These are phyloP conservation scores for Alcedo quadribrachys DNA, from an alignment of 2,797 vertebrate species.

Conservation along the genomic window DNA sequence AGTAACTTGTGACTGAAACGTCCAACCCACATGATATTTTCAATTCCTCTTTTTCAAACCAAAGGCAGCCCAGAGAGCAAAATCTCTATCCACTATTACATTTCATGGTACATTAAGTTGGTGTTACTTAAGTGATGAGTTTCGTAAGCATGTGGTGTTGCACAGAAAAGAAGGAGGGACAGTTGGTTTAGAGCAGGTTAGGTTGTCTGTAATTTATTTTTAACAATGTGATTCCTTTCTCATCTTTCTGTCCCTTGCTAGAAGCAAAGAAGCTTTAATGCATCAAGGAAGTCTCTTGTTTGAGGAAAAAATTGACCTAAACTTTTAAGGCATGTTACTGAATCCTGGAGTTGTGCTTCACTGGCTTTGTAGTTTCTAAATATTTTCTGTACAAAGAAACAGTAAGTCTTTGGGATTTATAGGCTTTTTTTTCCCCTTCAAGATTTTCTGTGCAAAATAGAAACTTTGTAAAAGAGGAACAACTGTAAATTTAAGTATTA, in stretches of 20 bases:
- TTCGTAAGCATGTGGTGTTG: neutral
- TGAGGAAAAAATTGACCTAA: neutral
- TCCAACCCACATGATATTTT: constrained; percentile 31
- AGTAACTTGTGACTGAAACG: constrained; percentile 54
- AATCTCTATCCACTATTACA: neutral
- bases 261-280: neutral
- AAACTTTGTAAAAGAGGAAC: constrained; percentile 10
- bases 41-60: constrained; percentile 49
- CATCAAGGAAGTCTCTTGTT: neutral
- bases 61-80: neutral
- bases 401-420: neutral
- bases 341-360: neutral
- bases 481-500: neutral
- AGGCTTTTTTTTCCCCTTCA: neutral
- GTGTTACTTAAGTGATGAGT: constrained; percentile 28
- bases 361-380: neutral
- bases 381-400: neutral
- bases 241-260: neutral
- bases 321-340: neutral
- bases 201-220: neutral
- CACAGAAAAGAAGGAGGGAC: neutral
- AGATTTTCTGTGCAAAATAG: neutral
- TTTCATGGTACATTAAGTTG: constrained; percentile 8
- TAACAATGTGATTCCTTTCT: neutral
- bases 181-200: neutral